These are phyloP conservation scores for Cygnus olor DNA, from an alignment of 2,797 vertebrate species.

Conservation along the genomic window DNA sequence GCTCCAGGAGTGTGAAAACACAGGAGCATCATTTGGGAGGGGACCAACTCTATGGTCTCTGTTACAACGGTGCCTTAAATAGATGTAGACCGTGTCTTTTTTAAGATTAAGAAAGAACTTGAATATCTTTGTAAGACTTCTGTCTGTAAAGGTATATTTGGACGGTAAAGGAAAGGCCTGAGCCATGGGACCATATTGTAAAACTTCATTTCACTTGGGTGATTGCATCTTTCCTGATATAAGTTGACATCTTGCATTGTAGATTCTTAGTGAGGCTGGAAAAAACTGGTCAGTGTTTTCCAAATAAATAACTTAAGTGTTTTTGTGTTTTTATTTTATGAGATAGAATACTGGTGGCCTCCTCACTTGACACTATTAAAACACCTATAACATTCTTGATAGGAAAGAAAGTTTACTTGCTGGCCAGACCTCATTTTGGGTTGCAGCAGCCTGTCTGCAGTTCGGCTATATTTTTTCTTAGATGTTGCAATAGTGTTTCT, in stretches of 20 bases:
- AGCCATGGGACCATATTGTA: background rate
- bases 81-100: background rate
- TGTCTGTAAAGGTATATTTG: background rate
- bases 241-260: background rate
- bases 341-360: background rate
- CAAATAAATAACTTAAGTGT: background rate
- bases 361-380: background rate
- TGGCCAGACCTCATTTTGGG: background rate
- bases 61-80: background rate
- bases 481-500: background rate
- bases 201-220: background rate
- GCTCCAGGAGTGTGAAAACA: background rate
- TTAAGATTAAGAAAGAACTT: background rate
- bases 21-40: background rate
- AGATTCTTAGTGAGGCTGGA: background rate
- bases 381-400: background rate
- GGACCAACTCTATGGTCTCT: background rate
- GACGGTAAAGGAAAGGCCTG: background rate
- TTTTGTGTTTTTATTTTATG: background rate
- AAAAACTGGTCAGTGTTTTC: background rate
- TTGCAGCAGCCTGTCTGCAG: background rate
- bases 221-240: background rate
- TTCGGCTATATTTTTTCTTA: background rate
- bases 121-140: background rate
- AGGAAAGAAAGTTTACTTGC: background rate